A percentile compares a stretch with the other conserved stretches of the same genome.
These are phyloP conservation scores for Salvelinus sp. DNA, from an alignment of 2,113 vertebrate species.

Conservation along the genomic window DNA sequence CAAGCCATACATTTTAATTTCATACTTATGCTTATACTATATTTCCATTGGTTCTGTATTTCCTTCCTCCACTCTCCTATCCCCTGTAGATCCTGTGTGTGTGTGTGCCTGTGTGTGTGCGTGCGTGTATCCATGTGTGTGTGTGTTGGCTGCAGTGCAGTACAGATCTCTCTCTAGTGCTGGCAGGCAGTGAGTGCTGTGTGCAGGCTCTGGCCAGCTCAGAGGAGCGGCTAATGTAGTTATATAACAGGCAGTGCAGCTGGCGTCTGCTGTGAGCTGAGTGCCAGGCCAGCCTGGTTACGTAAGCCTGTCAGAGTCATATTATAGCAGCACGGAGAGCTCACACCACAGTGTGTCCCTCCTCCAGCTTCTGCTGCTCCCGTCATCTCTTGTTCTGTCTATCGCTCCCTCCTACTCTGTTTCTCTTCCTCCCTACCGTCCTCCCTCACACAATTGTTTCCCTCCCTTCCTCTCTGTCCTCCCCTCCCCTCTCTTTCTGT, in stretches of 20 bases:
- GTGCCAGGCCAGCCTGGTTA: conserved; percentile 73
- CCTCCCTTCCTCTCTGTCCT: conserved; percentile 5
- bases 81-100: not conserved
- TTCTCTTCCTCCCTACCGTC: conserved; percentile 21
- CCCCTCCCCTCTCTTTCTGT: conserved; percentile 19
- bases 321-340: conserved; percentile 67
- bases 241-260: conserved; percentile 76
- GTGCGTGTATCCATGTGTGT: not conserved
- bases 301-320: conserved; percentile 75
- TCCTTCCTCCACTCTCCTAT: too few relatives aligned
- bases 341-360: conserved; percentile 62
- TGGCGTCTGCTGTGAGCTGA: conserved; percentile 73
- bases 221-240: conserved; percentile 74
- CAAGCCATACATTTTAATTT: too few relatives aligned
- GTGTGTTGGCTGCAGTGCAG: conserved; percentile 5
- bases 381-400: conserved; percentile 46
- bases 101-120: conserved; percentile 25
- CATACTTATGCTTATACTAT: too few relatives aligned
- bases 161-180: conserved; percentile 10
- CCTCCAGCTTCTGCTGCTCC: conserved; percentile 34
- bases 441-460: conserved; percentile 2
- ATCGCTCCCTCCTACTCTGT: conserved; percentile 24
- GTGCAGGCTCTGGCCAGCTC: conserved; percentile 65
- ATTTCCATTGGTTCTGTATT: too few relatives aligned
- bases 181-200: conserved; percentile 20